phyloP scores from a whole-genome alignment of 2,113 vertebrate species.

The Xenus cinereus region DNA sequence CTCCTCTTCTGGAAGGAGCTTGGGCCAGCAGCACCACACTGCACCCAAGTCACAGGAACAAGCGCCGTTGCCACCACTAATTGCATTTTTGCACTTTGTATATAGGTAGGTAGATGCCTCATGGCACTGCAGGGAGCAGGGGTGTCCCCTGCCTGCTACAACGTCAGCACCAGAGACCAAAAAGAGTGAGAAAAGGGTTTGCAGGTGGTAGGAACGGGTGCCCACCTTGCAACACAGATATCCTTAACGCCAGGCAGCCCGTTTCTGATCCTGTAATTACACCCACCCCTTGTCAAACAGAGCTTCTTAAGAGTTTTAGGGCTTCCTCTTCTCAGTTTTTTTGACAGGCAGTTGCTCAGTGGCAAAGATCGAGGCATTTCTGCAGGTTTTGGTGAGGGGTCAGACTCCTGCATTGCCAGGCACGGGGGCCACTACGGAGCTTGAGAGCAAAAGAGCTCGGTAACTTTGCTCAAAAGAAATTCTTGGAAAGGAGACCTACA shows the following conservation, averaged over 20 bases:
- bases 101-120: neutral
- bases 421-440: neutral
- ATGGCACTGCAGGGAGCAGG: neutral
- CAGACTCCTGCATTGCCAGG: neutral
- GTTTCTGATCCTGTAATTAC: neutral
- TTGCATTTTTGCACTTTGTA: neutral
- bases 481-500: neutral
- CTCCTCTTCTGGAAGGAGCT: neutral
- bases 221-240: neutral
- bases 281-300: neutral
- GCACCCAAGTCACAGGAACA: neutral
- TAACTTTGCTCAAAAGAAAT: neutral
- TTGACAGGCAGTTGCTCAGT: neutral
- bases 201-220: fast-evolving
- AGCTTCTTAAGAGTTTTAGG: neutral
- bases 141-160: fast-evolving
- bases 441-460: neutral
- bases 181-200: neutral
- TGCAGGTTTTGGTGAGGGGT: neutral
- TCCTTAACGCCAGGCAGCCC: neutral
- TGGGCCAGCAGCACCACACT: fast-evolving
- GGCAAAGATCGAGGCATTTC: neutral
- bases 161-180: neutral
- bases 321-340: neutral
- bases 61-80: neutral